These are phyloP conservation scores for Cuniculus paca DNA, from an alignment of 2,797 vertebrate genomes.

Conservation along the genomic window DNA sequence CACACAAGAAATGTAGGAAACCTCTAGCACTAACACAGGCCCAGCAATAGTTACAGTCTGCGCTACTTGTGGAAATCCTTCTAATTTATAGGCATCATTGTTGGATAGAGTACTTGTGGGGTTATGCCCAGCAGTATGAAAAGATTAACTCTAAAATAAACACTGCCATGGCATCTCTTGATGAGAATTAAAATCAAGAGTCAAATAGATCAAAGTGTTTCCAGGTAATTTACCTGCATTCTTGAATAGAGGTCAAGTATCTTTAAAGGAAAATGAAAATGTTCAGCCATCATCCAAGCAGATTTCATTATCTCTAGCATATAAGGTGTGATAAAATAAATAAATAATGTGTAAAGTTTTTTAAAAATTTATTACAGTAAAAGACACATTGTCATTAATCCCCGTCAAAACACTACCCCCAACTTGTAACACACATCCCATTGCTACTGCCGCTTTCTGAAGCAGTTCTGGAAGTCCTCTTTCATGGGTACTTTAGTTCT, in stretches of 20 bases:
- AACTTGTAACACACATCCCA: not conserved
- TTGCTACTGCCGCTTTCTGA: not conserved
- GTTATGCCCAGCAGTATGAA: not conserved
- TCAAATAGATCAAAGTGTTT: not conserved
- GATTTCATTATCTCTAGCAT: not conserved
- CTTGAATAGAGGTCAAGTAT: not conserved
- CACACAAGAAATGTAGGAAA: not conserved
- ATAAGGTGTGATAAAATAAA: not conserved
- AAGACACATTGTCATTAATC: not conserved
- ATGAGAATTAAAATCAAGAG: not conserved
- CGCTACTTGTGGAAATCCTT: not conserved
- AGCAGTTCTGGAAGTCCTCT: not conserved
- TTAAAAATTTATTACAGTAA: not conserved
- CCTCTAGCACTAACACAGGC: not conserved
- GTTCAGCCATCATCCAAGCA: not conserved
- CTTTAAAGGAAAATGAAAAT: not conserved
- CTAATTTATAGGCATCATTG: not conserved
- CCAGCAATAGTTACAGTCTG: not conserved
- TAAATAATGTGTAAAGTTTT: not conserved
- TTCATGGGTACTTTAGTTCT: not conserved
- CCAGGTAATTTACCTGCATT: constrained; percentile 1
- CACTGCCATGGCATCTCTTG: not conserved
- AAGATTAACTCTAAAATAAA: not conserved
- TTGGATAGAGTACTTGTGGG: not conserved
- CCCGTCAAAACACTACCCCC: not conserved